Evolutionary conservation across 1,140 invertebrate genomes (phyloP).

Genomic region (Arion vulgaris): DNA sequence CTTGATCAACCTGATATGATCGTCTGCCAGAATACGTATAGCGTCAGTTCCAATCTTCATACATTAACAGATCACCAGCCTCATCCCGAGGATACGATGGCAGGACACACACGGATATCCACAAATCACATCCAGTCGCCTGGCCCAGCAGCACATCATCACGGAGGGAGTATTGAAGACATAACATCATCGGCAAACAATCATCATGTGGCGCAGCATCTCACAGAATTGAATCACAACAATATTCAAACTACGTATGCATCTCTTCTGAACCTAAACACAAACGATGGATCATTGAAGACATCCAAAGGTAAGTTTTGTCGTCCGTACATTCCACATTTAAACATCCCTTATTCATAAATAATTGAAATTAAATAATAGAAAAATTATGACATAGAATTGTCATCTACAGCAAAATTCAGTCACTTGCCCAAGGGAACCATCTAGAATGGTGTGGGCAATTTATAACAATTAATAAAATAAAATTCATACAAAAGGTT

Average conservation of each 20-base stretch:
- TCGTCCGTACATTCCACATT: no score
- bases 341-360: no score
- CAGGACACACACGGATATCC: neutral
- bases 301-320: neutral
- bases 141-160: neutral
- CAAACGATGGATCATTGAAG: neutral
- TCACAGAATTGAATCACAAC: neutral
- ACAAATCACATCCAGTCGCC: neutral
- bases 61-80: neutral
- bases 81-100: neutral
- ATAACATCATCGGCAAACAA: neutral
- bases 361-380: no score
- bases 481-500: no score
- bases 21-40: neutral
- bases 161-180: neutral
- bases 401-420: no score
- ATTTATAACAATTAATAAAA: no score
- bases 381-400: no score
- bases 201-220: neutral
- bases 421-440: no score
- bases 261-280: neutral
- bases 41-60: neutral
- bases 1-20: neutral
- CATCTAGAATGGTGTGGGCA: no score
- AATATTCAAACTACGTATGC: neutral